Conservation (phyloP, 2,113 vertebrate species). For the Silurus meridionalis region DNA sequence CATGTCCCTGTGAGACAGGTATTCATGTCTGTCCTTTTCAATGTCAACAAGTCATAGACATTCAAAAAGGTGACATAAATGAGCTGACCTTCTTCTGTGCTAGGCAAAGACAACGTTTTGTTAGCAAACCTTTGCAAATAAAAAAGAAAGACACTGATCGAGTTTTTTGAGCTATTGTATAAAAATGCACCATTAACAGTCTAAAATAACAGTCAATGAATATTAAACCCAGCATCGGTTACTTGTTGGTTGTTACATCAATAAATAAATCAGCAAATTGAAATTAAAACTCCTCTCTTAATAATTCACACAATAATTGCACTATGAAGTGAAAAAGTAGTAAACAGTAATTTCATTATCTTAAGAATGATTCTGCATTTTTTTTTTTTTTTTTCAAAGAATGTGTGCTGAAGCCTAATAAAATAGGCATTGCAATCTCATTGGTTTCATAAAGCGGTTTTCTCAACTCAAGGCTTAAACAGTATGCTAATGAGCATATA, state of each 20-base stretch:
- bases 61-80: conserved; percentile 20
- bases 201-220: not conserved
- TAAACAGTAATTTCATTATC: conserved; percentile 32
- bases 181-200: conserved; percentile 45
- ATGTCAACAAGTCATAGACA: conserved; percentile 29
- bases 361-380: conserved; percentile 9
- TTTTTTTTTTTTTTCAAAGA: conserved; percentile 1
- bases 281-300: not conserved
- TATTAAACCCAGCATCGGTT: not conserved
- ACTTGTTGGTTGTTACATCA: not conserved
- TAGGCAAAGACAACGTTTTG: not conserved
- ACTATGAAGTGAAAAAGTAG: conserved; percentile 20
- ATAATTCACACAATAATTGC: conserved; percentile 44
- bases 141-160: conserved; percentile 2
- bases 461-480: not conserved
- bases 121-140: not conserved
- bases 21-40: conserved; percentile 36
- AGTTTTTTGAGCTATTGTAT: not conserved
- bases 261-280: not conserved
- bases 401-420: conserved; percentile 41
- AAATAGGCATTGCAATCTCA: conserved; percentile 22
- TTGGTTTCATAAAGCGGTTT: conserved; percentile 18
- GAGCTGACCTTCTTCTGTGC: not conserved
- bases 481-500: not conserved
- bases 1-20: conserved; percentile 46